Conservation (phyloP, 2,113 vertebrate genomes). For the Strix uralensis region DNA sequence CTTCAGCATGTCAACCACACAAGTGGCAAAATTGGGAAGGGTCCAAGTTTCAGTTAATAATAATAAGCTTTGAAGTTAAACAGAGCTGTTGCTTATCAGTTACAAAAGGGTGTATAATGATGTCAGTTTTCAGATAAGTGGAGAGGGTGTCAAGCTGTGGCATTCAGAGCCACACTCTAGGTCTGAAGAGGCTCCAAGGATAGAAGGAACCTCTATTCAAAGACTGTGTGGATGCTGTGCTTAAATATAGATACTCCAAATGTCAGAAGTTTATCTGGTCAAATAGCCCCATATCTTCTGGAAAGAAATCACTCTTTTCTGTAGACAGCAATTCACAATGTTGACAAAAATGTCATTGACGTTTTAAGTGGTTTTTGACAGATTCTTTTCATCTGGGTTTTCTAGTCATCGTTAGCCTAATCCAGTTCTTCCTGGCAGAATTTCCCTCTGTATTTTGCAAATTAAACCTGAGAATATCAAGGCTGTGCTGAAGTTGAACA, state of each 20-base stretch:
- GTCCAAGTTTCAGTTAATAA: not conserved
- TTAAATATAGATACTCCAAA: not conserved
- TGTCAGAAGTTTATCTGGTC: not conserved
- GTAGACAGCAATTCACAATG: not conserved
- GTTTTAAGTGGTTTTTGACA: conserved; percentile 7
- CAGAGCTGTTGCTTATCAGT: not conserved
- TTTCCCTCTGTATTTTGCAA: not conserved
- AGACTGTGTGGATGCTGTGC: not conserved
- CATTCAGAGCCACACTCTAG: not conserved
- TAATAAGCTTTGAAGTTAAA: not conserved
- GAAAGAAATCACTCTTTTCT: not conserved
- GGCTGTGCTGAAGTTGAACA: not conserved
- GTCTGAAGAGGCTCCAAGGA: not conserved
- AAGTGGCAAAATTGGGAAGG: not conserved
- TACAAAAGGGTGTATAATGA: not conserved
- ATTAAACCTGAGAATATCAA: not conserved
- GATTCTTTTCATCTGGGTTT: not conserved
- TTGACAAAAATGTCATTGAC: not conserved
- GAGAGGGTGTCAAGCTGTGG: not conserved
- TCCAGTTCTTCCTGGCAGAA: not conserved
- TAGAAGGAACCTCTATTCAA: not conserved
- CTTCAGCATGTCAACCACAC: no score
- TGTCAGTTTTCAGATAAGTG: not conserved
- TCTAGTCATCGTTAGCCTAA: not conserved
- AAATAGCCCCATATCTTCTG: not conserved